Conservation (phyloP, 2,797 vertebrate species). For the Spea hammondii region DNA sequence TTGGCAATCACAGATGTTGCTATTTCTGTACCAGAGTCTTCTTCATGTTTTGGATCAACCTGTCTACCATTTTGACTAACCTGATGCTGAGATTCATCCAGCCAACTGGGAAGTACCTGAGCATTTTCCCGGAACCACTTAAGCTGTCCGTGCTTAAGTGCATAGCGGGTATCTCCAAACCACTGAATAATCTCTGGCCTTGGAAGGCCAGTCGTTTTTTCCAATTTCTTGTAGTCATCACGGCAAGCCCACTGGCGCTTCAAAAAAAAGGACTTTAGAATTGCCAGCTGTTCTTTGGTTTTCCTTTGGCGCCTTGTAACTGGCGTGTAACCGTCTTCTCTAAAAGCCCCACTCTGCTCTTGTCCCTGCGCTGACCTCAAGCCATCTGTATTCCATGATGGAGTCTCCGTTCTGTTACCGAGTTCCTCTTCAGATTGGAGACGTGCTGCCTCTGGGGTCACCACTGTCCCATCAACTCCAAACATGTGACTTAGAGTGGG, state of each 20-base stretch:
- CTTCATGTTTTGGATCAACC: slow-evolving; percentile 1
- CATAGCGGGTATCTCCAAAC: slow-evolving; percentile 91
- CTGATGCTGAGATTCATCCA: slow-evolving; percentile 32
- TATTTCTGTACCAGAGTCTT: not conserved
- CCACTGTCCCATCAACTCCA: not conserved
- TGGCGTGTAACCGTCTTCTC: slow-evolving; percentile 48
- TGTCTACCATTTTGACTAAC: slow-evolving; percentile 28
- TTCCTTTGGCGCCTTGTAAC: slow-evolving; percentile 72
- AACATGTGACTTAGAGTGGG: not conserved
- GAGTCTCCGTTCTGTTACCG: not conserved
- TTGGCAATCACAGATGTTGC: not conserved
- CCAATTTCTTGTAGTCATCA: slow-evolving; percentile 82
- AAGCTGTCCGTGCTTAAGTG: slow-evolving; percentile 86
- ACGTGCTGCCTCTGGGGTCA: not conserved
- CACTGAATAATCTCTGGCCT: slow-evolving; percentile 88
- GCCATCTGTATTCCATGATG: slow-evolving; percentile 3
- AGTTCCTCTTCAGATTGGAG: slow-evolving; percentile 17
- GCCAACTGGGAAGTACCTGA: slow-evolving; percentile 52
- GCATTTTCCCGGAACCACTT: slow-evolving; percentile 83
- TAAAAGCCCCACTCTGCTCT: slow-evolving; percentile 18
- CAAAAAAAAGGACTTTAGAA: slow-evolving; percentile 86
- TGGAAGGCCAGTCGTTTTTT: slow-evolving; percentile 81
- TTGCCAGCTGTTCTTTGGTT: slow-evolving; percentile 85
- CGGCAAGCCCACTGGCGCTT: slow-evolving; percentile 85
- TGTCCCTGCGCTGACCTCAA: slow-evolving; percentile 3